Conservation (phyloP, 1,140 invertebrate species). For the Tetramorium parvispinum region DNA sequence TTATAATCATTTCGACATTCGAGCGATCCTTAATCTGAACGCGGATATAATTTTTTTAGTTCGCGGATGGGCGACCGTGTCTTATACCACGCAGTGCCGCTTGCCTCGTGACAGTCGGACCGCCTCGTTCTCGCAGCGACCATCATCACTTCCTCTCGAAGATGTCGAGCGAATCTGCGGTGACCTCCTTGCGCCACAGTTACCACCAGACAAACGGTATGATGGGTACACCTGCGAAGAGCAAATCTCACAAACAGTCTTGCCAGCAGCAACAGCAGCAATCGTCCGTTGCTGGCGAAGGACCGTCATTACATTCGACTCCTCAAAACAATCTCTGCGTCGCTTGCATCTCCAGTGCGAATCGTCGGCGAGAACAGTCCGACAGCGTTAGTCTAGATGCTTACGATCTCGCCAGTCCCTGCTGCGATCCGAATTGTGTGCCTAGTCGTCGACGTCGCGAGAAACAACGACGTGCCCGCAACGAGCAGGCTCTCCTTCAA, state of each 20-base stretch:
- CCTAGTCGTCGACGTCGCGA: constrained; percentile 89
- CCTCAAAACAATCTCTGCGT: constrained; percentile 89
- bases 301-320: constrained; percentile 69
- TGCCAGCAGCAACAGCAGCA: constrained; percentile 78
- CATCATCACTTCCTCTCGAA: constrained; percentile 89
- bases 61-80: constrained; percentile 82
- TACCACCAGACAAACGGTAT: constrained; percentile 85
- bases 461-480: constrained; percentile 79
- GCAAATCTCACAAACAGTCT: constrained; percentile 75
- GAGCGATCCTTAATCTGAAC: not conserved
- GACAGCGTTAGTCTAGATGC: constrained; percentile 92
- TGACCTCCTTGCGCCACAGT: constrained; percentile 79
- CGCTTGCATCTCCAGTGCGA: constrained; percentile 89
- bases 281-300: constrained; percentile 68
- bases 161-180: constrained; percentile 85
- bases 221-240: constrained; percentile 73
- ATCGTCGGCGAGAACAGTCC: constrained; percentile 79
- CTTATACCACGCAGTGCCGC: constrained; percentile 87
- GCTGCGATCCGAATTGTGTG: constrained; percentile 93
- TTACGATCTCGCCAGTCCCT: constrained; percentile 93
- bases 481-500: constrained; percentile 78
- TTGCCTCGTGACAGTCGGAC: constrained; percentile 89
- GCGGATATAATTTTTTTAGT: constrained; percentile 73
- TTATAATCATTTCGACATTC: not conserved
- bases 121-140: constrained; percentile 88